phyloP scores from a whole-genome alignment of 2,113 vertebrate genomes.

The Aptenodytes forsteri region DNA sequence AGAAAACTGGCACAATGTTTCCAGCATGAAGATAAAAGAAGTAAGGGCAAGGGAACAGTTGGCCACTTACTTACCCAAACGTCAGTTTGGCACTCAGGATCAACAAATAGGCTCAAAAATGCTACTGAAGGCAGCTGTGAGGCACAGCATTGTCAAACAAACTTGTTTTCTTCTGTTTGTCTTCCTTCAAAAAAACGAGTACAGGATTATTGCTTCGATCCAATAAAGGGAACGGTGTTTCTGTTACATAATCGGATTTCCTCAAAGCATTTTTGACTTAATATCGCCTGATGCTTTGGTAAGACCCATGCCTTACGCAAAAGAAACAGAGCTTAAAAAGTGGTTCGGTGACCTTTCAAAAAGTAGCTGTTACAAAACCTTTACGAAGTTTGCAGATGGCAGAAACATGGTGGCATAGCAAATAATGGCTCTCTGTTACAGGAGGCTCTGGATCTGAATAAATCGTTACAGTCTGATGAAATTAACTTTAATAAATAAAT shows the following conservation, averaged over 20 bases:
- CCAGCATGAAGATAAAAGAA: not conserved
- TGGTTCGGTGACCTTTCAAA: not conserved
- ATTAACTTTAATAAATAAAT: not conserved
- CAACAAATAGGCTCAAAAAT: not conserved
- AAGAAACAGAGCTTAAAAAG: not conserved
- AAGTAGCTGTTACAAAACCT: not conserved
- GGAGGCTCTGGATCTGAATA: not conserved
- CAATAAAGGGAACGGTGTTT: not conserved
- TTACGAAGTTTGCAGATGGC: not conserved
- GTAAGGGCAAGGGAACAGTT: not conserved
- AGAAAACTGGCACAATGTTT: not conserved
- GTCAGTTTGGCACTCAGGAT: not conserved
- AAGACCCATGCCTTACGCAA: not conserved
- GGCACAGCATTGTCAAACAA: not conserved
- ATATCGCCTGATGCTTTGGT: not conserved
- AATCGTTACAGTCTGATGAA: not conserved
- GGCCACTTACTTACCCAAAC: not conserved
- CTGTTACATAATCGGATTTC: not conserved
- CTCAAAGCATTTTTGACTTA: not conserved
- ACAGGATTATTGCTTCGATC: not conserved
- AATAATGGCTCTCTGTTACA: not conserved
- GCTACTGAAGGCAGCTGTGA: not conserved
- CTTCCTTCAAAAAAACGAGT: not conserved
- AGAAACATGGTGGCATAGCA: not conserved
- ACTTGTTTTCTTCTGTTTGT: not conserved